Evolutionary conservation across 92 coral and sea anemone species (phyloP).

Genomic region (Epizoanthus fatuus): DNA sequence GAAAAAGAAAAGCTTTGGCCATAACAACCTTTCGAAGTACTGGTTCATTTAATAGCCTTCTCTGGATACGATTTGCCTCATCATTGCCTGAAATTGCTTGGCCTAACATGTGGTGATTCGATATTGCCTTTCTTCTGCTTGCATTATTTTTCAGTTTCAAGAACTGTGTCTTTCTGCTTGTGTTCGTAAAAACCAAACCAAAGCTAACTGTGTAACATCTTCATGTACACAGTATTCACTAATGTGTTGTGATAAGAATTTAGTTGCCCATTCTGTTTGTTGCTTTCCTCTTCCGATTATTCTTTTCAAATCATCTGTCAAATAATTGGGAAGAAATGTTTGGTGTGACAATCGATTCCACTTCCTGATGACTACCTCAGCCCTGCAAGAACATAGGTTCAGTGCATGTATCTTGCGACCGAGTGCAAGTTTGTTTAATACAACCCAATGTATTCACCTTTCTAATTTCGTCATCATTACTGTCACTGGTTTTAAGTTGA

Average conservation of each 20-base stretch:
- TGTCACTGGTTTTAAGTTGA: not conserved
- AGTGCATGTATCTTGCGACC: not conserved
- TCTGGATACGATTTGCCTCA: not conserved
- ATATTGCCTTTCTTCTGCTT: not conserved
- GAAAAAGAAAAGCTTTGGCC: not conserved
- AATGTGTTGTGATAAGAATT: not conserved
- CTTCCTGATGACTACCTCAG: not conserved
- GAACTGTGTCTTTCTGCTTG: not conserved
- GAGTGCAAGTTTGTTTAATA: not conserved
- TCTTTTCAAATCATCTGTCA: not conserved
- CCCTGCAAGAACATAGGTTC: not conserved
- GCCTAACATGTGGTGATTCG: not conserved
- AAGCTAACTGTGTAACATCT: not conserved
- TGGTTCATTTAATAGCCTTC: not conserved
- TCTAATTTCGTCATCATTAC: not conserved
- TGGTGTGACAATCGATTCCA: not conserved
- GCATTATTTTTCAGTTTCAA: not conserved
- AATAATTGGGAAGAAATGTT: not conserved
- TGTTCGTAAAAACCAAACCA: not conserved
- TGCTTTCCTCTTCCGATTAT: not conserved
- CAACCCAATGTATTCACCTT: not conserved
- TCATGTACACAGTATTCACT: not conserved
- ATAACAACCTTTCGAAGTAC: not conserved
- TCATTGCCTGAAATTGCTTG: not conserved
- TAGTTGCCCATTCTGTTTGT: not conserved